Conservation (phyloP, 2,797 vertebrate species). For the Mareca penelope region DNA sequence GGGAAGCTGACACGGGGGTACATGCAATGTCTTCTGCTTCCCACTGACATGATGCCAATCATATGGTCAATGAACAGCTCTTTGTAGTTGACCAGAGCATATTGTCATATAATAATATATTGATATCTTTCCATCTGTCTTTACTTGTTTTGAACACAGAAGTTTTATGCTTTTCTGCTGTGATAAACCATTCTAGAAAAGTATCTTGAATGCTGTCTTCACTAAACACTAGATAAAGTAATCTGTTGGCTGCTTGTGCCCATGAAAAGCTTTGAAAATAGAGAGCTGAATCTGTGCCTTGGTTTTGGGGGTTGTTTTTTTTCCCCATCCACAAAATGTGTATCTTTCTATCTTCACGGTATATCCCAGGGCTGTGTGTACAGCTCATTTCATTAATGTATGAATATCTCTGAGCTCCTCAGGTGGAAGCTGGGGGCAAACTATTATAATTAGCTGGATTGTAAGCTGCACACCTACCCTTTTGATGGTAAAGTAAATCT, state of each 20-base stretch:
- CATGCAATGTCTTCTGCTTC: background rate
- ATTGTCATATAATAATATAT: background rate
- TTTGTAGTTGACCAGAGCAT: background rate
- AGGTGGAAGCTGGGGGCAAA: slow-evolving; percentile 14
- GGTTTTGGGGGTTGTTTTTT: background rate
- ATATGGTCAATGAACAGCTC: background rate
- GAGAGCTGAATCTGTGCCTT: background rate
- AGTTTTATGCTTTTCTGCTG: background rate
- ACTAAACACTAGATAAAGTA: background rate
- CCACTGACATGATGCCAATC: background rate
- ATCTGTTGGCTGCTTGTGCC: background rate
- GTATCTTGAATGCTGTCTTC: background rate
- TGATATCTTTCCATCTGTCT: background rate
- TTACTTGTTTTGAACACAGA: background rate
- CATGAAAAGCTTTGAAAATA: background rate
- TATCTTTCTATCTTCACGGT: background rate
- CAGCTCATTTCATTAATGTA: background rate
- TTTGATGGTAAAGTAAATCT: background rate
- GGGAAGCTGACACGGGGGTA: background rate
- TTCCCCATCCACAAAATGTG: background rate
- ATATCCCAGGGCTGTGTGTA: background rate
- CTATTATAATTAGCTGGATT: background rate
- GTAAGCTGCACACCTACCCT: background rate
- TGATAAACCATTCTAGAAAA: background rate
- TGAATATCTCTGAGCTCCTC: background rate